phyloP scores from a whole-genome alignment of 1,140 invertebrate genomes.

The Megathymus violae region DNA sequence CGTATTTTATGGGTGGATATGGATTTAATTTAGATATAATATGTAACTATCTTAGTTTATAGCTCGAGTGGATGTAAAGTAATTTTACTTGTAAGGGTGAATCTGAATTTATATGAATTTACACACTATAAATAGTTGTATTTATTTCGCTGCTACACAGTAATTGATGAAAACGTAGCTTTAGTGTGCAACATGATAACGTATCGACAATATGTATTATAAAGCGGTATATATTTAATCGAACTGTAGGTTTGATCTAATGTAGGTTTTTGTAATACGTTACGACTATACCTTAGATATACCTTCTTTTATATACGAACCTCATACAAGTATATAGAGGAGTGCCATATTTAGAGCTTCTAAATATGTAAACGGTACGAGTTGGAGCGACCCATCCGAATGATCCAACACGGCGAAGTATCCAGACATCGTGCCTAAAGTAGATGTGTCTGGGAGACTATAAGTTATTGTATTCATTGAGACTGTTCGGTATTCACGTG shows the following conservation, averaged over 20 bases:
- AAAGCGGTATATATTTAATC: constrained; percentile 1
- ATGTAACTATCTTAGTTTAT: constrained; percentile 49
- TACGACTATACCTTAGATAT: constrained; percentile 17
- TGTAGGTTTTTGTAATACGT: constrained; percentile 11
- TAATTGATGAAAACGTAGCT: constrained; percentile 51
- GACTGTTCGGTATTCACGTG: constrained; percentile 19
- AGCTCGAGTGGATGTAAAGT: constrained; percentile 65
- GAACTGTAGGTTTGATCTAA: constrained; percentile 21
- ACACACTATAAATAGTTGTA: constrained; percentile 60
- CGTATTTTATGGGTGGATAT: constrained; percentile 70
- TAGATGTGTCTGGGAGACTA: constrained; percentile 18
- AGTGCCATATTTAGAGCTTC: constrained; percentile 64
- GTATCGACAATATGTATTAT: constrained; percentile 24
- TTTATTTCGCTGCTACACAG: constrained; percentile 65
- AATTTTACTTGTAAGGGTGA: constrained; percentile 64
- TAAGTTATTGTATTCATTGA: constrained; percentile 21
- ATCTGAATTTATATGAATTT: constrained; percentile 73
- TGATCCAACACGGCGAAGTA: background rate
- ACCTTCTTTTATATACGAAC: constrained; percentile 11
- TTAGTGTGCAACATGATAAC: constrained; percentile 22
- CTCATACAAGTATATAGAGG: constrained; percentile 23
- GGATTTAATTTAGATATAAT: constrained; percentile 63
- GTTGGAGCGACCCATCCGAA: background rate
- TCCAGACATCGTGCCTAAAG: constrained; percentile 26
- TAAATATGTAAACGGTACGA: constrained; percentile 49